phyloP scores from a whole-genome alignment of 2,888 invertebrate species.

The Encarsia formosa region DNA sequence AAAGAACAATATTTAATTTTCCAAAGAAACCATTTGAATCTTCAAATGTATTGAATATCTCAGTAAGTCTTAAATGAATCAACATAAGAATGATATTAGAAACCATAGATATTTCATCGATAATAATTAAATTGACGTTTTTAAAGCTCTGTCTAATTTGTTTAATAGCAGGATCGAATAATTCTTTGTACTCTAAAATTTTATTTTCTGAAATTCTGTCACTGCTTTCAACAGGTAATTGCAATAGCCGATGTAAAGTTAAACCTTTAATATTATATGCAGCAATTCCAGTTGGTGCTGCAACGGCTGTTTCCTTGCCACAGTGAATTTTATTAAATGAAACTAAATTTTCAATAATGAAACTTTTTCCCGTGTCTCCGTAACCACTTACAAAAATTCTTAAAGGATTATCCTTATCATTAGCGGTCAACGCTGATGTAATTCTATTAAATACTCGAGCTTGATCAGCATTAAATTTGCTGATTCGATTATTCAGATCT shows the following conservation, averaged over 20 bases:
- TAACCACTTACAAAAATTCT: too few species aligned
- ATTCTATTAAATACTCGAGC: too few species aligned
- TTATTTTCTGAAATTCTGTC: slow-evolving; percentile 27
- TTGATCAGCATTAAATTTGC: too few species aligned
- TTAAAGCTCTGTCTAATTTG: slow-evolving; percentile 31
- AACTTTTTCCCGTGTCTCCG: too few species aligned
- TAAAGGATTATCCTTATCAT: too few species aligned
- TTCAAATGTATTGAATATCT: slow-evolving; percentile 37
- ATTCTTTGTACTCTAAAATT: slow-evolving; percentile 31
- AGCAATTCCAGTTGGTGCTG: slow-evolving; percentile 41
- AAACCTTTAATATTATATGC: slow-evolving; percentile 42
- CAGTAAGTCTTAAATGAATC: slow-evolving; percentile 32
- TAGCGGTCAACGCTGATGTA: too few species aligned
- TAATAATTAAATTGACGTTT: slow-evolving; percentile 36
- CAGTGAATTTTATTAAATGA: too few species aligned
- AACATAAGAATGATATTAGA: too few species aligned
- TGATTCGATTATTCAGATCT: too few species aligned
- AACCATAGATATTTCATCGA: too few species aligned
- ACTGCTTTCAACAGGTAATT: slow-evolving; percentile 38
- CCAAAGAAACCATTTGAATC: slow-evolving; percentile 38
- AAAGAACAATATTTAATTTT: slow-evolving; percentile 25
- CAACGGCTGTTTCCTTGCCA: too few species aligned
- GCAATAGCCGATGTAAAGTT: slow-evolving; percentile 32
- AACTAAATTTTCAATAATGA: too few species aligned
- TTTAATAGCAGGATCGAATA: slow-evolving; percentile 35